Evolutionary conservation across 2,797 vertebrate genomes (phyloP).

Genomic region (Tenualosa thibaudeaui): DNA sequence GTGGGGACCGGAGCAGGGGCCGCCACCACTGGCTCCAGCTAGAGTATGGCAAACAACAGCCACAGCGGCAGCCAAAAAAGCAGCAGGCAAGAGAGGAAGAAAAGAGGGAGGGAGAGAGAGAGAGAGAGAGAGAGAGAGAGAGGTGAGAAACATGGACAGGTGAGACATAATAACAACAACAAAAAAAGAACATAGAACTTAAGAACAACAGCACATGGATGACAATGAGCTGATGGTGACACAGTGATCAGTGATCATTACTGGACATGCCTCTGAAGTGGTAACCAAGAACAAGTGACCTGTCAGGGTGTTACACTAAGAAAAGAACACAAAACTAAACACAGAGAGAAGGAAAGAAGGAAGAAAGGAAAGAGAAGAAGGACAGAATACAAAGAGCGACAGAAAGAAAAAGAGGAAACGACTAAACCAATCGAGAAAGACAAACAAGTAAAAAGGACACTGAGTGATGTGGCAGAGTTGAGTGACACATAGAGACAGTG

Average conservation of each 20-base stretch:
- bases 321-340: constrained; percentile 10
- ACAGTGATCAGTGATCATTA: constrained; percentile 11
- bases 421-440: background rate
- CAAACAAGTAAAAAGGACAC: constrained; percentile 4
- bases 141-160: constrained; percentile 44
- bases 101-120: constrained; percentile 33
- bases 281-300: background rate
- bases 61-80: constrained; percentile 59
- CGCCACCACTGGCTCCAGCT: constrained; percentile 81
- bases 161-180: constrained; percentile 36
- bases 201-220: constrained; percentile 34
- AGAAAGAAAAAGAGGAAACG: background rate
- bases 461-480: background rate
- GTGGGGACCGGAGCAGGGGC: constrained; percentile 64
- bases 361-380: background rate
- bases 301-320: constrained; percentile 19
- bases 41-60: constrained; percentile 49
- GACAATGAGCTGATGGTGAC: background rate
- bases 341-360: constrained; percentile 17
- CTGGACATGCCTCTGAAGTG: background rate
- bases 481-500: background rate
- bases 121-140: constrained; percentile 35
- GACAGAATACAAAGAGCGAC: background rate
- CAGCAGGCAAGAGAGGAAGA: constrained; percentile 35
- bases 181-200: constrained; percentile 28